Evolutionary conservation across 92 coral and sea anemone genomes (phyloP).

Genomic region (Phenganax stokvisi): DNA sequence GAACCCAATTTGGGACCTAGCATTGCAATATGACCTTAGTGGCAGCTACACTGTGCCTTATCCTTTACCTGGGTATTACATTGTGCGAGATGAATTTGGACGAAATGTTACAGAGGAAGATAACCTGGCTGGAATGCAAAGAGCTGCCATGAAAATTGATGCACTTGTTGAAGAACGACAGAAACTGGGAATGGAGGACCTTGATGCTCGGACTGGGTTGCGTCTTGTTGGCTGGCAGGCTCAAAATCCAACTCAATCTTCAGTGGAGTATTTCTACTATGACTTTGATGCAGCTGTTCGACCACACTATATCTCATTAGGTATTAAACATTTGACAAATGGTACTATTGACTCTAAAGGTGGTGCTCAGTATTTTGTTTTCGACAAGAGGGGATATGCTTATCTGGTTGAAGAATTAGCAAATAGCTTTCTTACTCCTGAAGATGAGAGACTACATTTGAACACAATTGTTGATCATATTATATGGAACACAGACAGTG

Average conservation of each 20-base stretch:
- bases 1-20: constrained; percentile 63
- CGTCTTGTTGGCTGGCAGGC: constrained; percentile 70
- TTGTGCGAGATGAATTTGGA: constrained; percentile 64
- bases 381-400: constrained; percentile 62
- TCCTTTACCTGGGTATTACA: constrained; percentile 39
- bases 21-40: constrained; percentile 54
- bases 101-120: constrained; percentile 52
- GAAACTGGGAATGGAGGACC: constrained; percentile 51
- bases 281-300: constrained; percentile 78
- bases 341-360: constrained; percentile 48
- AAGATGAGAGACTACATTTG: constrained; percentile 56
- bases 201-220: constrained; percentile 59
- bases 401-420: constrained; percentile 61
- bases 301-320: constrained; percentile 55
- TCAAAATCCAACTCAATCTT: constrained; percentile 48
- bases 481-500: constrained; percentile 48
- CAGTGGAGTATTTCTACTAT: constrained; percentile 53
- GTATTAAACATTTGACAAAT: constrained; percentile 52
- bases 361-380: constrained; percentile 64
- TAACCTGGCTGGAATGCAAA: constrained; percentile 24
- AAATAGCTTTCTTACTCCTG: constrained; percentile 49
- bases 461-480: constrained; percentile 55
- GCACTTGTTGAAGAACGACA: constrained; percentile 46
- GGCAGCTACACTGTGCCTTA: constrained; percentile 46
- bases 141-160: constrained; percentile 36